A percentile compares a stretch with the other conserved stretches of the same genome.
Evolutionary conservation across 1,140 invertebrate species (phyloP).

Genomic region (Holcopasites calliopsidis): DNA sequence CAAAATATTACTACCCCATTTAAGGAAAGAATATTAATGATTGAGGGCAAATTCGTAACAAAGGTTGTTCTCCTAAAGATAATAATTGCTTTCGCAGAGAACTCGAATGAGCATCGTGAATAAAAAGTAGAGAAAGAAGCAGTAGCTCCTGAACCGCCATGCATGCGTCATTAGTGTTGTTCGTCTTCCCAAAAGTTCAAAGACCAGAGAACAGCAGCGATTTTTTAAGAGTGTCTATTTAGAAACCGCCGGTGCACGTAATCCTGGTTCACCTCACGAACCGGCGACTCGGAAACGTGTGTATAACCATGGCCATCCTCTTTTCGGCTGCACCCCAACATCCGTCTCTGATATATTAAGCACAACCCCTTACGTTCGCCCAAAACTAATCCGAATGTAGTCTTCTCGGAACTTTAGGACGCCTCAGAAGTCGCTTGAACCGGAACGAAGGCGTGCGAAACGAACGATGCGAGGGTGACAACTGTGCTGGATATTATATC

Average conservation of each 20-base stretch:
- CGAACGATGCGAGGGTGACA: constrained; percentile 7
- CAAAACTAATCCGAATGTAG: constrained; percentile 56
- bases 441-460: constrained; percentile 16
- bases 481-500: constrained; percentile 29
- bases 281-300: not conserved
- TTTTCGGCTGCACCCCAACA: constrained; percentile 40
- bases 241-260: constrained; percentile 1
- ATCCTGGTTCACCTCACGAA: constrained; percentile 14
- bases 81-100: not conserved
- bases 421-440: constrained; percentile 5
- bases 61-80: no score
- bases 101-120: no score
- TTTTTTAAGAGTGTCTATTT: constrained; percentile 5
- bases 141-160: no score
- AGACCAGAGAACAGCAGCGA: not conserved
- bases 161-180: not conserved
- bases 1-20: no score
- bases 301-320: constrained; percentile 13
- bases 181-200: not conserved
- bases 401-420: constrained; percentile 55
- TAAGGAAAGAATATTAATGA: no score
- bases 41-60: no score
- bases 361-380: constrained; percentile 46
- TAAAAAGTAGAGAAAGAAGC: no score
- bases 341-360: constrained; percentile 55